Conservation (phyloP, 2,888 invertebrate genomes). For the Eupithecia subfuscata region DNA sequence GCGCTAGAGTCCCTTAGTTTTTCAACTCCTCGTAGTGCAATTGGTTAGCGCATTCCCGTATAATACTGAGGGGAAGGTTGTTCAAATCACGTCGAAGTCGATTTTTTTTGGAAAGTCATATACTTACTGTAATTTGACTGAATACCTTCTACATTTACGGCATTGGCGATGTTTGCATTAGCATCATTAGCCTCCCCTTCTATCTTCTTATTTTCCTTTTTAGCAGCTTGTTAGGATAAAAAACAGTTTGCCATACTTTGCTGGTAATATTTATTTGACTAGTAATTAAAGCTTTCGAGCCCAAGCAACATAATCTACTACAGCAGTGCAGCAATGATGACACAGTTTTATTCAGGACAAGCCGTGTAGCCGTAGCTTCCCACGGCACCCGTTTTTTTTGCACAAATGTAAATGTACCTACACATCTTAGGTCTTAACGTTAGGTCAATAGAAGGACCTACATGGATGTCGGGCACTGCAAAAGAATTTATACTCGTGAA, state of each 20-base stretch:
- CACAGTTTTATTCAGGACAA: background rate
- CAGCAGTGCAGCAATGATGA: background rate
- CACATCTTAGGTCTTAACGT: too few species aligned
- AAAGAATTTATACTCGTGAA: too few species aligned
- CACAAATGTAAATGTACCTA: too few species aligned
- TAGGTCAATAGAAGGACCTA: too few species aligned
- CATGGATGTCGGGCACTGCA: too few species aligned
- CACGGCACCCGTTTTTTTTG: too few species aligned
- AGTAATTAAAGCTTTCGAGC: background rate
- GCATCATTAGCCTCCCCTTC: conserved; percentile 17
- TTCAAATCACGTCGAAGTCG: too few species aligned
- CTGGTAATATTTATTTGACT: background rate
- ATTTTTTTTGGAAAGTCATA: background rate
- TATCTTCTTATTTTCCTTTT: conserved; percentile 16
- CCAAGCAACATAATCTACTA: background rate
- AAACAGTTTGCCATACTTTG: conserved; percentile 19
- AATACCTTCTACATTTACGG: conserved; percentile 18
- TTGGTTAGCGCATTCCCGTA: too few species aligned
- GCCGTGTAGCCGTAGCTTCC: too few species aligned
- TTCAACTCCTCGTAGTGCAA: too few species aligned
- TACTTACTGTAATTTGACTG: background rate
- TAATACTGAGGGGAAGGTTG: too few species aligned
- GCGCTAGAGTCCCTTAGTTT: too few species aligned
- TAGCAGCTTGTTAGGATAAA: conserved; percentile 32
- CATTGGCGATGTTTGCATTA: conserved; percentile 18